A percentile compares a stretch with the other conserved stretches of the same genome.
Conservation (phyloP, 2,113 vertebrate species). For the Egretta garzetta region DNA sequence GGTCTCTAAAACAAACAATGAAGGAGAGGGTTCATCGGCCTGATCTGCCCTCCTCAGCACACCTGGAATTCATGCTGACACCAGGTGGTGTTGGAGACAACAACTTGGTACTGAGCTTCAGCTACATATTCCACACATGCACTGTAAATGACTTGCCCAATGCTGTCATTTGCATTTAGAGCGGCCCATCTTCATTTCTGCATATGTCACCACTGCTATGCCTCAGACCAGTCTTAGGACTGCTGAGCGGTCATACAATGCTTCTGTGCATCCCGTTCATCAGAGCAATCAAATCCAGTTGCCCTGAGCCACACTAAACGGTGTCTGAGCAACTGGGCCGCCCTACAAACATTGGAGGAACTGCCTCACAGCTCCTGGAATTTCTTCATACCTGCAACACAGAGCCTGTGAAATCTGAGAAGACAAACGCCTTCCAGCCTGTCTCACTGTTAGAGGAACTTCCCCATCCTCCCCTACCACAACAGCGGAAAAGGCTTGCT, state of each 20-base stretch:
- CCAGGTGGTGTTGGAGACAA: neutral
- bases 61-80: neutral
- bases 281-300: neutral
- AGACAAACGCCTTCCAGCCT: neutral
- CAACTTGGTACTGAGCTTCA: neutral
- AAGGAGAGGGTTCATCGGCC: neutral
- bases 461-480: neutral
- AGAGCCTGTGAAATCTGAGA: neutral
- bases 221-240: neutral
- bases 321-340: neutral
- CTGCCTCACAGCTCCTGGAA: neutral
- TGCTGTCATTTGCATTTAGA: neutral
- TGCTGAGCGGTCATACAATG: neutral
- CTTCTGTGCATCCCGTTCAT: neutral
- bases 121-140: neutral
- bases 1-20: neutral
- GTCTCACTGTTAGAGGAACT: neutral
- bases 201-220: rapidly evolving
- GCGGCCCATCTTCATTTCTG: neutral
- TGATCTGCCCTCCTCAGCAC: neutral
- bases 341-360: neutral
- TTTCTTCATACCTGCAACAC: neutral
- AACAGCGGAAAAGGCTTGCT: neutral
- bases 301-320: neutral
- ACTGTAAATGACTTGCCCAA: neutral